Evolutionary conservation across 1,140 invertebrate genomes (phyloP), one percentile per base, ranked within the genome.

Genomic region (Apocrypta bakeri): DNA sequence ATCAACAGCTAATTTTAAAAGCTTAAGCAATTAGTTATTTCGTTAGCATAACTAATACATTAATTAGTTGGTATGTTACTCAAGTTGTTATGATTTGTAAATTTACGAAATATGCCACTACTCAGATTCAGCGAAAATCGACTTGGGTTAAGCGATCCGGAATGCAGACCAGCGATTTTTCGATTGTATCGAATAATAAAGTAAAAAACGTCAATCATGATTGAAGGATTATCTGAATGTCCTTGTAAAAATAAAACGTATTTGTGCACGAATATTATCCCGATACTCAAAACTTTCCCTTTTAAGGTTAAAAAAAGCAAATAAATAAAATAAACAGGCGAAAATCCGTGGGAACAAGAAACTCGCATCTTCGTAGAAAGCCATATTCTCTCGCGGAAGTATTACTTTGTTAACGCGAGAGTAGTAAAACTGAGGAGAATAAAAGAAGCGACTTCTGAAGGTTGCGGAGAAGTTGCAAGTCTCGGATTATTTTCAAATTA

Each of bases 271-370:
- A 37, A 76, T 74, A 40, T 63, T 77, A 71, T 77, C 24, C 68
- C 24, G 37, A 71, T 77, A 82, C 37, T 76, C 66, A 79, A 48
- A 56, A 56, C 37, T 79, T 69, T 69, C 17, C 66, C 66, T 48
- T 71, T 61, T 33, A 71, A 76, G 31, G 12, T 2, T 33, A 68
- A 40, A 81, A 82, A 24, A 77, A 11, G 71, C 33, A 81, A 12
- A 76, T 77, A 77, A 71, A 63, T 61, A 64, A 68, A 40, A 42
- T 72, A 82, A 78, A 72, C 66, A 74, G 17, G 76, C 42, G 61
- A 81, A 84, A 82, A 84, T 82, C 56, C 56, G 77, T 85, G 83
- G 85, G 85, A 84, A 85, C 85, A 85, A 85, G 71, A 84, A 82
- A 84, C 83, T 85, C 85, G 85, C 85, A 84, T 84, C 66, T 85